A percentile compares a stretch with the other conserved stretches of the same genome.
Evolutionary conservation across 2,797 vertebrate species (phyloP).

Genomic region (Sebastes oblongus): DNA sequence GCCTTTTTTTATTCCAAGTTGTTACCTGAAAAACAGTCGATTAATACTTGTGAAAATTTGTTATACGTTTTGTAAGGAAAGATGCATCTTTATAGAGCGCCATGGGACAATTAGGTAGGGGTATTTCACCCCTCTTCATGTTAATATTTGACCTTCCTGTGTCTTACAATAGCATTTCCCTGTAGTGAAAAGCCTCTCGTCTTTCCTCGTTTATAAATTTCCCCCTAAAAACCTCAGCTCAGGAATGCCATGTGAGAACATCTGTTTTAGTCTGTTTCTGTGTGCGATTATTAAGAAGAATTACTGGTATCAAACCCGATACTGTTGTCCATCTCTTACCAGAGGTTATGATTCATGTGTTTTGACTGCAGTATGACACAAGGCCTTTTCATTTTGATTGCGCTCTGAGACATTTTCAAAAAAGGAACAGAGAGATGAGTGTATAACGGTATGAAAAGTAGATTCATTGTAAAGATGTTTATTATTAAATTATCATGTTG

Average conservation of each 20-base stretch:
- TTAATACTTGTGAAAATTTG: background rate
- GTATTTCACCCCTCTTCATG: background rate
- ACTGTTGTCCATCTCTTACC: background rate
- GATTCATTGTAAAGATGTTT: conserved; percentile 5
- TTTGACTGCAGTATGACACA: background rate
- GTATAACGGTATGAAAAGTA: background rate
- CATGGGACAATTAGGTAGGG: background rate
- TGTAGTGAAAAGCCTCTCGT: conserved; percentile 21
- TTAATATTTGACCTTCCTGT: conserved; percentile 12
- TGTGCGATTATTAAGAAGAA: conserved; percentile 15
- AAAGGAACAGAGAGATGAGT: background rate
- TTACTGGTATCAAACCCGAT: conserved; percentile 35
- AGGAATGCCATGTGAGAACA: conserved; percentile 36
- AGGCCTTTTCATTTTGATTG: background rate
- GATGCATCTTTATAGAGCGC: background rate
- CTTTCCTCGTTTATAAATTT: conserved; percentile 11
- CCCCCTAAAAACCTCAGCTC: conserved; percentile 12
- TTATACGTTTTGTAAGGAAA: background rate
- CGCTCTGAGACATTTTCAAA: background rate
- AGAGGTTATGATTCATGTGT: conserved; percentile 6
- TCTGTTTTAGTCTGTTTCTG: background rate
- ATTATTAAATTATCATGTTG: conserved; percentile 2
- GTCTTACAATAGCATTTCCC: background rate
- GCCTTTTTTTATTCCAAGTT: background rate
- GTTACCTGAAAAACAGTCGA: background rate